phyloP scores from a whole-genome alignment of 2,113 vertebrate species.

The Platysternon megacephalum region DNA sequence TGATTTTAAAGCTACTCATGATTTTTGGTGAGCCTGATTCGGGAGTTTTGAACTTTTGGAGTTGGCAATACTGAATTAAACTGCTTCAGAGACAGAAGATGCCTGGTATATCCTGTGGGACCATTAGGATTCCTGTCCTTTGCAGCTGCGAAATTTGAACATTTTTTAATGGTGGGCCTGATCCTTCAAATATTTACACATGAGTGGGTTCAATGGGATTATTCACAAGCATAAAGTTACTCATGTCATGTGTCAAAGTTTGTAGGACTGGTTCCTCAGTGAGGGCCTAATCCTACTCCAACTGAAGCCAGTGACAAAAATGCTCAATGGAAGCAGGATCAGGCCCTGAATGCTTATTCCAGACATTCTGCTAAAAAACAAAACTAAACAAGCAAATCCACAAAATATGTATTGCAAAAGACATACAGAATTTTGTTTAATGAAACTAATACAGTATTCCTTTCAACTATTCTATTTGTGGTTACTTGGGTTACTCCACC shows the following conservation, averaged over 20 bases:
- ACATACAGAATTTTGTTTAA: neutral
- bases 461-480: neutral
- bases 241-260: neutral
- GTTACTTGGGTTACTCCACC: neutral
- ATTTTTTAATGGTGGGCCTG: neutral
- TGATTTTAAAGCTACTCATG: neutral
- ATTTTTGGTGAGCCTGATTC: neutral
- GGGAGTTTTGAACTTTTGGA: neutral
- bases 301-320: rapidly evolving
- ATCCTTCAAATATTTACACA: neutral
- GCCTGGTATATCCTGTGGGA: neutral
- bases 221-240: neutral
- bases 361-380: neutral
- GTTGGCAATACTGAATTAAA: neutral
- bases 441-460: neutral
- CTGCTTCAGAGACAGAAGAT: neutral
- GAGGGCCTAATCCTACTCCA: neutral
- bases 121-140: neutral
- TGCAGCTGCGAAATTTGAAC: neutral
- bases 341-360: rapidly evolving
- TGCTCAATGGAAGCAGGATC: neutral
- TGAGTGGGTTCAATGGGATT: neutral
- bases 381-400: neutral
- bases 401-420: rapidly evolving
- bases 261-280: neutral